Conservation (phyloP, 92 coral and sea anemone genomes). For the Zoanthus solanderi region DNA sequence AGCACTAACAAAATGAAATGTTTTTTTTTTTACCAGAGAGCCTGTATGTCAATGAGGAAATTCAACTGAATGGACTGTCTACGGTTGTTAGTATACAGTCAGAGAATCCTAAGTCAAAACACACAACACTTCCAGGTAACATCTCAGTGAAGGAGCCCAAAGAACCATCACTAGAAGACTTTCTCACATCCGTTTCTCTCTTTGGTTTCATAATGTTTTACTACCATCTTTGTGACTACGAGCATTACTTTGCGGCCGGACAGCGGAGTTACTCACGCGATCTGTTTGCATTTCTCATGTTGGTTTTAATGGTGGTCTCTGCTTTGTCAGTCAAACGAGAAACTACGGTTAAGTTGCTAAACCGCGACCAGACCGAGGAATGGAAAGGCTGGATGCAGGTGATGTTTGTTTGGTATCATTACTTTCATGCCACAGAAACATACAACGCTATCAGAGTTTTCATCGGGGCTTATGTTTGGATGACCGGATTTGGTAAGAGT, state of each 20-base stretch:
- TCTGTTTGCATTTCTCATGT: conserved; percentile 71
- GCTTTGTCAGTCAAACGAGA: conserved; percentile 71
- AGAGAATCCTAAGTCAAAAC: neutral
- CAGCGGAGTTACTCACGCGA: conserved; percentile 92
- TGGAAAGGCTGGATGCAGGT: conserved; percentile 96
- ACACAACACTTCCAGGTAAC: neutral
- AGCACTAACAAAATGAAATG: conserved; percentile 1
- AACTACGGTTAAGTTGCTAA: conserved; percentile 69
- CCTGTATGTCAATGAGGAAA: neutral
- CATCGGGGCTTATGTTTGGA: conserved; percentile 93
- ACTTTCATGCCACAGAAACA: conserved; percentile 84
- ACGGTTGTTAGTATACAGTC: neutral
- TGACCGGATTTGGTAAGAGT: conserved; percentile 91
- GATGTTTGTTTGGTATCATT: conserved; percentile 91
- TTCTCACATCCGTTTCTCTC: conserved; percentile 55
- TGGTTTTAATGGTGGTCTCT: conserved; percentile 73
- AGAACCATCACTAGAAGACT: conserved; percentile 60
- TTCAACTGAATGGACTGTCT: neutral
- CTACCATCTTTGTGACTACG: conserved; percentile 82
- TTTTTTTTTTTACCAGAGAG: neutral
- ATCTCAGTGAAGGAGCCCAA: neutral
- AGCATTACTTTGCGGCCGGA: conserved; percentile 82
- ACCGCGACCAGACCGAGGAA: conserved; percentile 89
- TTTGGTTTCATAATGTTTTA: conserved; percentile 77
- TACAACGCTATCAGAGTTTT: conserved; percentile 85